Conservation (phyloP, 2,888 invertebrate species). For the Leptarthrus brevirostris region DNA sequence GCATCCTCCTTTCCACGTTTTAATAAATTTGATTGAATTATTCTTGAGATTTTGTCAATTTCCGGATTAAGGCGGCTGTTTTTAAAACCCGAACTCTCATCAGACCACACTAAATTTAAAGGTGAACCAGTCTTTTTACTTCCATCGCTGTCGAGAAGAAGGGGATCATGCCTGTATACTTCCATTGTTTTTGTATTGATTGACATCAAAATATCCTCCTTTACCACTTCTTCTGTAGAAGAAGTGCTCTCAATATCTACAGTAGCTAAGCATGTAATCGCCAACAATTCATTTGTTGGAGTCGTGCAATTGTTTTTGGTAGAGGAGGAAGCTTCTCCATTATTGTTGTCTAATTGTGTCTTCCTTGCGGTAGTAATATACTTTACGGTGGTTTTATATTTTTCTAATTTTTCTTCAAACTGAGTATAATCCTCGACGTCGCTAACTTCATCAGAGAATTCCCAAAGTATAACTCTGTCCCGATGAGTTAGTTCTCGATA, state of each 20-base stretch:
- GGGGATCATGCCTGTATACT: constrained; percentile 1
- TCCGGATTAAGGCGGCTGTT: constrained; percentile 57
- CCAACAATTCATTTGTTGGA: not conserved
- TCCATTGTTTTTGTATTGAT: constrained; percentile 43
- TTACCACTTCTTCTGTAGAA: not conserved
- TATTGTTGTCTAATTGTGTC: constrained; percentile 18
- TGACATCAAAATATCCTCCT: constrained; percentile 18
- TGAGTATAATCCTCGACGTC: constrained; percentile 63
- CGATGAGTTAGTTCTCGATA: constrained; percentile 61
- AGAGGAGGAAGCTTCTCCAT: not conserved
- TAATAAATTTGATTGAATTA: constrained; percentile 22
- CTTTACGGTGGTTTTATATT: constrained; percentile 7
- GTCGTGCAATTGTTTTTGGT: not conserved
- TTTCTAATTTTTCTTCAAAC: constrained; percentile 56
- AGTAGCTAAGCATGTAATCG: not conserved
- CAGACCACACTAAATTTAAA: constrained; percentile 54
- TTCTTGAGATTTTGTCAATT: constrained; percentile 56
- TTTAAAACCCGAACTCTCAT: constrained; percentile 59
- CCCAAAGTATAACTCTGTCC: constrained; percentile 62
- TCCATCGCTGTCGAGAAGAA: constrained; percentile 1
- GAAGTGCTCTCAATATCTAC: not conserved
- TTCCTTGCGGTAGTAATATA: not conserved
- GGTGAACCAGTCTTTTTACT: constrained; percentile 52
- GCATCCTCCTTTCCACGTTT: not conserved
- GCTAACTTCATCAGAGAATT: constrained; percentile 59